Percentiles rank a stretch among this genome's conserved stretches.
Conservation (phyloP, 1,140 invertebrate genomes). For the Ptiloglossa arizonensis region DNA sequence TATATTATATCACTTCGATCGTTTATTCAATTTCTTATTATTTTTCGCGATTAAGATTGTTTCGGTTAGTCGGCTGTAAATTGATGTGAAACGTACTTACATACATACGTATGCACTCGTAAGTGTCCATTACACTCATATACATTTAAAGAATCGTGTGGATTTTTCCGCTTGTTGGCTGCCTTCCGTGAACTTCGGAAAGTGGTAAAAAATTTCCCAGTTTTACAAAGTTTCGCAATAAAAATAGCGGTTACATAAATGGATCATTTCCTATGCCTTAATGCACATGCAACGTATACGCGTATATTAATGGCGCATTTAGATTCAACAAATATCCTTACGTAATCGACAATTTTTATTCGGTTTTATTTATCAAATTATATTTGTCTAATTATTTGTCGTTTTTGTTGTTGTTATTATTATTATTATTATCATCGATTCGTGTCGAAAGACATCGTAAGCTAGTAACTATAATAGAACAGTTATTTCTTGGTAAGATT, state of each 20-base stretch:
- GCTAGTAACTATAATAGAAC: no score
- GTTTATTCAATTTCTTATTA: neutral
- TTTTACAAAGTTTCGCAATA: neutral
- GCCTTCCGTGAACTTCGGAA: neutral
- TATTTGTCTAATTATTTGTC: no score
- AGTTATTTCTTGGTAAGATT: no score
- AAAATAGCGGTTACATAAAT: neutral
- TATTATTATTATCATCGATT: no score
- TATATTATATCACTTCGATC: neutral
- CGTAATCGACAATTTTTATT: no score
- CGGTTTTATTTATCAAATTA: no score
- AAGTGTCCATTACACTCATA: no score
- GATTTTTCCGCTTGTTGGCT: slow-evolving; percentile 13
- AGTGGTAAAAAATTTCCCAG: neutral
- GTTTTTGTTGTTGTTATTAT: no score
- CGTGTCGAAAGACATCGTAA: no score
- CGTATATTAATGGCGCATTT: neutral
- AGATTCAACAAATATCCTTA: neutral
- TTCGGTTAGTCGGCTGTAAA: neutral
- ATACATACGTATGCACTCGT: no score
- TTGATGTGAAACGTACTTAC: neutral
- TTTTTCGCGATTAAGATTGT: neutral
- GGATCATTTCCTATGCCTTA: neutral
- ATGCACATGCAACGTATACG: neutral
- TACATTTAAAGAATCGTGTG: neutral